These are phyloP conservation scores for Accipiter virgatus DNA, from an alignment of 2,113 vertebrate genomes.

Conservation along the genomic window DNA sequence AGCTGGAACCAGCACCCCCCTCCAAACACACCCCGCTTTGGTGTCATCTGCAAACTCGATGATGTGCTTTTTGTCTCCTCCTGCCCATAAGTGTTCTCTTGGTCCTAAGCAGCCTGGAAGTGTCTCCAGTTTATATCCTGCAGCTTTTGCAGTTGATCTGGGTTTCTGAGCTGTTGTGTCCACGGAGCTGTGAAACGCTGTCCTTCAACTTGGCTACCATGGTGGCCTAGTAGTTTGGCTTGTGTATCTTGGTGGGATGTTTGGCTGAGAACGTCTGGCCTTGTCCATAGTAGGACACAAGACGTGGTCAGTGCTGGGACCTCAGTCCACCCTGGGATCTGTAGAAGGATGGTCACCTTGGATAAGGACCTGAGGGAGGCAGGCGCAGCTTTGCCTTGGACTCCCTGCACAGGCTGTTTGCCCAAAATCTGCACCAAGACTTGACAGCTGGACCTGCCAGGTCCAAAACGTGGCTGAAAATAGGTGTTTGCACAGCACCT, in stretches of 20 bases:
- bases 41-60: neutral
- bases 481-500: neutral
- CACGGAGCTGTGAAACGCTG: accelerated
- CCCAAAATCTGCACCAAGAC: neutral
- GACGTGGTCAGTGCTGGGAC: neutral
- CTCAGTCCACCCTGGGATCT: neutral
- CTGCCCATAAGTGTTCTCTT: neutral
- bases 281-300: neutral
- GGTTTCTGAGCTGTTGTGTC: neutral
- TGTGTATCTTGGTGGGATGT: neutral
- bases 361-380: neutral
- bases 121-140: neutral
- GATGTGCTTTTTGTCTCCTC: neutral
- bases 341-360: neutral
- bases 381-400: neutral
- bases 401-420: neutral
- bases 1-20: neutral
- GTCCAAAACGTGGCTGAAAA: neutral
- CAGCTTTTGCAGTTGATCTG: neutral
- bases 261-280: neutral
- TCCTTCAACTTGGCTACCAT: neutral
- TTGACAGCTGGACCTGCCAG: accelerated
- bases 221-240: neutral
- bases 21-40: neutral
- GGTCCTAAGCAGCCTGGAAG: neutral